Percentiles rank a stretch among this genome's conserved stretches.
These are phyloP conservation scores for Bombus huntii DNA, from an alignment of 1,140 invertebrate genomes.

Conservation along the genomic window DNA sequence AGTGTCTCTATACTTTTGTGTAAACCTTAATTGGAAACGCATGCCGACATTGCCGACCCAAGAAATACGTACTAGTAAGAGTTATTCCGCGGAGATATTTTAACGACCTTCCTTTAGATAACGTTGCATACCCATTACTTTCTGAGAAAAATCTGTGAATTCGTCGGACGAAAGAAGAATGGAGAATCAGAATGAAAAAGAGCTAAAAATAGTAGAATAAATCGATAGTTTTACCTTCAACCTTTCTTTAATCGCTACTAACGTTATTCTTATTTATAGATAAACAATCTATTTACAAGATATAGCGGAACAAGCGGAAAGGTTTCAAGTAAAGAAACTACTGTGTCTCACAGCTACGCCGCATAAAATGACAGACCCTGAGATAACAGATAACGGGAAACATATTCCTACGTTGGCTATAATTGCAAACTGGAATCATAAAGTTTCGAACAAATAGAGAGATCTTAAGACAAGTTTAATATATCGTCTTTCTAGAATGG, in stretches of 20 bases:
- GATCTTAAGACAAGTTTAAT: not conserved
- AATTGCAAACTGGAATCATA: not conserved
- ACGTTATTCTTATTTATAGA: no score
- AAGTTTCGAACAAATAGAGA: not conserved
- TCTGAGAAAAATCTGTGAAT: not conserved
- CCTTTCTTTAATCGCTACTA: no score
- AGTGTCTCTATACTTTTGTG: slow-evolving; percentile 9
- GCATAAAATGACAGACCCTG: no score
- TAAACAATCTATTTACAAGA: no score
- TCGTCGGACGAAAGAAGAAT: no score
- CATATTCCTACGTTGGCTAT: no score
- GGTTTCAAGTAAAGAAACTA: no score
- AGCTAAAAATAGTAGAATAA: not conserved
- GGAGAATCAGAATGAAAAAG: not conserved
- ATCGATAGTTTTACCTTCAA: not conserved
- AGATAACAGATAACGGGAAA: no score
- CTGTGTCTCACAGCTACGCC: no score
- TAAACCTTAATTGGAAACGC: slow-evolving; percentile 55
- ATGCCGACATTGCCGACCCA: slow-evolving; percentile 4
- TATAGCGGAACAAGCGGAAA: no score
- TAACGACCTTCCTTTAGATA: not conserved
- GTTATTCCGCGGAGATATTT: not conserved
- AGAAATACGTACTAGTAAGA: not conserved
- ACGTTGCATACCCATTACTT: not conserved
- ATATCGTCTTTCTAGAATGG: not conserved